phyloP scores from a whole-genome alignment of 2,888 invertebrate genomes.

The Heterodera filipjevi region DNA sequence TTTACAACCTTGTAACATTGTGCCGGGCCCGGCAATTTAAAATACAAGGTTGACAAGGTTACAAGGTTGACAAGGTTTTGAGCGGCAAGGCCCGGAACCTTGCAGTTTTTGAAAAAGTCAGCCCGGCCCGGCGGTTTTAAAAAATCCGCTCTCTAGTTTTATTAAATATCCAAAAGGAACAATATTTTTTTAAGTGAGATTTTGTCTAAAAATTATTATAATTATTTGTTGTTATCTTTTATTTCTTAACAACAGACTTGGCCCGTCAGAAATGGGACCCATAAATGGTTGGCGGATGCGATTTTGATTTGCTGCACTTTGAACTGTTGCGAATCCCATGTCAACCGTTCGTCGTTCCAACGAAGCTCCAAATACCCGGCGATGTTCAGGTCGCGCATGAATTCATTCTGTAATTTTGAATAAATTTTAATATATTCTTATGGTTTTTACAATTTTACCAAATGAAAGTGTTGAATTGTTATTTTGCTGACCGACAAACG shows the following conservation, averaged over 20 bases:
- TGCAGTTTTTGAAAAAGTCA: too few relatives aligned
- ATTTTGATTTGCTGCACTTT: slow-evolving; percentile 58
- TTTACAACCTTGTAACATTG: too few relatives aligned
- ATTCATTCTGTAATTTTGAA: slow-evolving; percentile 62
- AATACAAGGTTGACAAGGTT: too few relatives aligned
- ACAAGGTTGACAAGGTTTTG: too few relatives aligned
- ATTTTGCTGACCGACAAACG: slow-evolving; percentile 57
- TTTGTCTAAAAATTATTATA: too few relatives aligned
- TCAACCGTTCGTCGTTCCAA: slow-evolving; percentile 51
- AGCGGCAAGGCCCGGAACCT: too few relatives aligned
- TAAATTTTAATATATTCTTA: not conserved
- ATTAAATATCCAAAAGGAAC: too few relatives aligned
- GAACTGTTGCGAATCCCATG: slow-evolving; percentile 54
- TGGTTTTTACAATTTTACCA: slow-evolving; percentile 42
- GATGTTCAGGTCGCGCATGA: slow-evolving; percentile 60
- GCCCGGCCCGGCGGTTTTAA: too few relatives aligned
- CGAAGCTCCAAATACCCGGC: slow-evolving; percentile 50
- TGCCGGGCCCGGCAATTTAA: too few relatives aligned
- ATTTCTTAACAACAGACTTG: slow-evolving; percentile 30
- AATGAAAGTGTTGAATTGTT: slow-evolving; percentile 63
- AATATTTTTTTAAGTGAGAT: too few relatives aligned
- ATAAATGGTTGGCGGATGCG: slow-evolving; percentile 61
- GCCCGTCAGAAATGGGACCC: slow-evolving; percentile 58
- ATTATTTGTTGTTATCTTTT: slow-evolving; percentile 21
- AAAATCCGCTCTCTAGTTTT: too few relatives aligned